Evolutionary conservation across 2,888 invertebrate genomes (phyloP), one percentile per base, ranked within the genome.

Genomic region (Alloscopus bannaensis): DNA sequence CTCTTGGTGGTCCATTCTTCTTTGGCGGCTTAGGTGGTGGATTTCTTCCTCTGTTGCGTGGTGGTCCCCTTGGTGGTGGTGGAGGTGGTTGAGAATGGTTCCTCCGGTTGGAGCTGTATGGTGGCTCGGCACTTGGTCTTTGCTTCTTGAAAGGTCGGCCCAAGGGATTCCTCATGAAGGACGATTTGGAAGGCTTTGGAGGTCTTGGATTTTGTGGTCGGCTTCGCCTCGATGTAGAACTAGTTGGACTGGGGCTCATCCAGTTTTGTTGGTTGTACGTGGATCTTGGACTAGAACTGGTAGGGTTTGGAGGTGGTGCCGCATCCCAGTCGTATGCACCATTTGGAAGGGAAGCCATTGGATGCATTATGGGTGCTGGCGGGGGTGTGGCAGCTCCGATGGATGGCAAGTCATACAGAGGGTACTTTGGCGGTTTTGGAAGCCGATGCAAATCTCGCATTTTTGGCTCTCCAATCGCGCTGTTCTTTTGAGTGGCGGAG

Each of bases 291-390:
- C 78, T 78, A 29, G 78, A 78, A 3, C n/a, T 29, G n/a, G n/a
- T 40, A 4, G 24, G 24, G 29, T 50, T 47, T 3, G 69, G 45
- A 3, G 77, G 64, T 20, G 45, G 52, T n/a, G 68, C 50, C 26
- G 60, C 29, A 29, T 78, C 78, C 47, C 64, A 28, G 45, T 78
- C 78, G 42, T 71, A 78, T 8, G 78, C 78, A 31, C 78, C 73
- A 2, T 78, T 71, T 4, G 85, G 84, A 36, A 84, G 76, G 20
- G 79, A 80, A 3, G 80, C 64, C 85, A 85, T 85, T 0, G 85
- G 85, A 40, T 84, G 84, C 85, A 85, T 85, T 28, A 85, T 68
- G 8, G 85, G 85, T 1, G 85, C 82, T n/a, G 85, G 85, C 11
- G 85, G 85, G 20, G 85, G 85, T 11, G 85, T 86, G 11, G 85